These are phyloP conservation scores for Cromileptes altivelis DNA, from an alignment of 2,113 vertebrate species.

Conservation along the genomic window DNA sequence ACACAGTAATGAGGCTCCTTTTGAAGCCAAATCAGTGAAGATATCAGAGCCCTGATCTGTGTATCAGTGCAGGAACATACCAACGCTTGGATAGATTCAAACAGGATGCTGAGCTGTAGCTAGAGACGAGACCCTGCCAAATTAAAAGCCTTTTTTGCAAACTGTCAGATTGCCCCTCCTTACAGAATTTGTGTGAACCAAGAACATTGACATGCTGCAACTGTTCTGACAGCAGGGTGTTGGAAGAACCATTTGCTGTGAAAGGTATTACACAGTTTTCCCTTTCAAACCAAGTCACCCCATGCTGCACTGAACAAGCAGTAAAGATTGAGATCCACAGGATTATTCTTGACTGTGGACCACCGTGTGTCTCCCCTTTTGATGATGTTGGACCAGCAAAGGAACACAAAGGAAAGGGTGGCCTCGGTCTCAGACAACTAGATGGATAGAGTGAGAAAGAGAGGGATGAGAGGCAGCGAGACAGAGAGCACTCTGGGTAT, in stretches of 20 bases:
- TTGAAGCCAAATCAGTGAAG: conserved; percentile 13
- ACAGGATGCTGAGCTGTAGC: background rate
- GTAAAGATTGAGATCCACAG: conserved; percentile 8
- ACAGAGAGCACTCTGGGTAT: conserved; percentile 21
- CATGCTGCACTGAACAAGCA: background rate
- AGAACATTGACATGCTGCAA: background rate
- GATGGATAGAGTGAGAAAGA: conserved; percentile 3
- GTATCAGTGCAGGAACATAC: background rate
- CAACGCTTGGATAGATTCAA: background rate
- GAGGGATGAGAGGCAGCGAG: conserved; percentile 24
- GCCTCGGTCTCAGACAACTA: conserved; percentile 24
- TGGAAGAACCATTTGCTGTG: background rate
- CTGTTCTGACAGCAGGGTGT: conserved; percentile 4
- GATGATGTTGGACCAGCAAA: conserved; percentile 15
- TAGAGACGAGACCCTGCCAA: background rate
- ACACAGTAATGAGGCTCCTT: conserved; percentile 21
- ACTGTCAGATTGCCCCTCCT: background rate
- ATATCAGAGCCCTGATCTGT: conserved; percentile 9
- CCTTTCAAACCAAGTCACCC: background rate
- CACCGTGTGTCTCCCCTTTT: conserved; percentile 5
- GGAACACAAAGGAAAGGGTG: background rate
- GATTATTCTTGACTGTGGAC: conserved; percentile 22
- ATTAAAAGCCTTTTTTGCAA: conserved; percentile 2
- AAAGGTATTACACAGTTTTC: background rate
- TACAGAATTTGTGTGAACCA: conserved; percentile 16